A percentile compares a stretch with the other conserved stretches of the same genome.
Evolutionary conservation across 1,140 invertebrate genomes (phyloP).

Genomic region (Coenobita brevimanus): DNA sequence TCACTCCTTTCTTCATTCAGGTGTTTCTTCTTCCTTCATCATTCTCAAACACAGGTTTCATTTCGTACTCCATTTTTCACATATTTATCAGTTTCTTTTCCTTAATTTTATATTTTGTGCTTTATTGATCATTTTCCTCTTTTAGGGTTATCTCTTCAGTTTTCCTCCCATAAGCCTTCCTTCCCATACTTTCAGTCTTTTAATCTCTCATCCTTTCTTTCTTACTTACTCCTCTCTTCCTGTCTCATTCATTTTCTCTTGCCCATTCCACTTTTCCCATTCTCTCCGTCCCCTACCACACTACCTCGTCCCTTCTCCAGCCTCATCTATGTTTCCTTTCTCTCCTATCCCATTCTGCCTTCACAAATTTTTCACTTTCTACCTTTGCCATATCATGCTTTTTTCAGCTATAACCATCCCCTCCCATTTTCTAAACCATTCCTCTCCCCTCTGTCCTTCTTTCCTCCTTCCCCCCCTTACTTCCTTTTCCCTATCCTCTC

Average conservation of each 20-base stretch:
- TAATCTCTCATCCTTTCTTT: neutral
- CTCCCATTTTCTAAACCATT: neutral
- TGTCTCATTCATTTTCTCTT: neutral
- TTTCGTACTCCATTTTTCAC: too few relatives aligned
- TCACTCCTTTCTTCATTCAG: too few relatives aligned
- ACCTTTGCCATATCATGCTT: neutral
- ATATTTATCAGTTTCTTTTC: neutral
- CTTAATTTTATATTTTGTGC: neutral
- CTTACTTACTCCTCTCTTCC: neutral
- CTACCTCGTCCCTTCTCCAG: too few relatives aligned
- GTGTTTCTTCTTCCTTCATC: too few relatives aligned
- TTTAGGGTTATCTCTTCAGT: neutral
- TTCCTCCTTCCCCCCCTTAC: neutral
- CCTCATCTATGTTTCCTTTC: neutral
- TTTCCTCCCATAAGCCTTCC: neutral
- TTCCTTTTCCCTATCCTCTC: neutral
- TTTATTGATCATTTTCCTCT: neutral
- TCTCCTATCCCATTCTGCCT: neutral
- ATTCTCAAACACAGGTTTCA: too few relatives aligned
- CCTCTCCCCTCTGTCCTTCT: neutral
- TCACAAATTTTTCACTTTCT: neutral
- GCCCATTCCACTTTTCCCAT: neutral
- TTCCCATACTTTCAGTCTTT: constrained; percentile 10
- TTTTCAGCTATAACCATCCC: neutral
- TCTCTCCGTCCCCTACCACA: neutral